phyloP scores from a whole-genome alignment of 2,888 invertebrate genomes.

The Hipparchia semele region DNA sequence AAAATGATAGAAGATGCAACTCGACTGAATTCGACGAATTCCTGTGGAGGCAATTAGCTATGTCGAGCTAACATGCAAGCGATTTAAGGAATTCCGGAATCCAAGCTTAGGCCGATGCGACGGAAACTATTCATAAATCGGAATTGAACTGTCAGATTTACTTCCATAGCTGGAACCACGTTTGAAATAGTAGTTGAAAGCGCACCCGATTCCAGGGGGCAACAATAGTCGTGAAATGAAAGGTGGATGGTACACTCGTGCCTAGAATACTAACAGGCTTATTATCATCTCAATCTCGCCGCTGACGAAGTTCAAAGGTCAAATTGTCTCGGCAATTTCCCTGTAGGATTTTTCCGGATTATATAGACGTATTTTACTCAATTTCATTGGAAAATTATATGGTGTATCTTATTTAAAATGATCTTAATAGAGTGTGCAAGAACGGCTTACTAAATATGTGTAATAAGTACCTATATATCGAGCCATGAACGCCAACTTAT shows the following conservation, averaged over 20 bases:
- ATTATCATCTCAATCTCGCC: slow-evolving; percentile 71
- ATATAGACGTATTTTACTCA: background rate
- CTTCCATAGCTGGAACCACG: slow-evolving; percentile 71
- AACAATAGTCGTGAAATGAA: slow-evolving; percentile 79
- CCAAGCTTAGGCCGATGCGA: slow-evolving; percentile 51
- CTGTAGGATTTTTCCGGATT: background rate
- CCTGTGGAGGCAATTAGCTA: slow-evolving; percentile 6
- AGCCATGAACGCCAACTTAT: no score
- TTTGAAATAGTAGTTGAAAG: slow-evolving; percentile 53
- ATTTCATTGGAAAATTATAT: background rate
- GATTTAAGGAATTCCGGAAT: slow-evolving; percentile 43
- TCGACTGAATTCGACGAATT: slow-evolving; percentile 3
- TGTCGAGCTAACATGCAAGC: slow-evolving; percentile 13
- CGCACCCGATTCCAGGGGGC: slow-evolving; percentile 66
- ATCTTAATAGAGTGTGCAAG: background rate
- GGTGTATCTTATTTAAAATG: background rate
- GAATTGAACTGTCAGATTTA: slow-evolving; percentile 66
- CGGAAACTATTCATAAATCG: slow-evolving; percentile 76
- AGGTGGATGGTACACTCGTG: slow-evolving; percentile 75
- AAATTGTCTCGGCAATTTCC: slow-evolving; percentile 9
- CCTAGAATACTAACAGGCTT: slow-evolving; percentile 74
- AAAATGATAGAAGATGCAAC: background rate
- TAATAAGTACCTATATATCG: no score
- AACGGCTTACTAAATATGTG: no score
- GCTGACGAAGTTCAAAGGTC: slow-evolving; percentile 7